Evolutionary conservation across 2,113 vertebrate species (phyloP).

Genomic region (Spilogale gracilis): DNA sequence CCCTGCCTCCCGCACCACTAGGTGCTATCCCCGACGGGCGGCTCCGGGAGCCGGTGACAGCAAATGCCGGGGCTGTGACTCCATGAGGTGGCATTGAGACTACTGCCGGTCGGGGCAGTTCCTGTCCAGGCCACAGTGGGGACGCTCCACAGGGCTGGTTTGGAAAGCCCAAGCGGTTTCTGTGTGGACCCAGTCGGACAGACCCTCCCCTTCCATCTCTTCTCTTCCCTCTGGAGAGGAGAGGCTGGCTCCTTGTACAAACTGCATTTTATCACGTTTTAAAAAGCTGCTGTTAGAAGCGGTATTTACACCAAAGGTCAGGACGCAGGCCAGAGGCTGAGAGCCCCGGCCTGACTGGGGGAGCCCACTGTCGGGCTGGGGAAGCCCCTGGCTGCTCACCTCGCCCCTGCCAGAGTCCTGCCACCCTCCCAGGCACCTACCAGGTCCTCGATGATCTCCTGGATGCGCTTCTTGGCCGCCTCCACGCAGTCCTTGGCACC

Average conservation of each 20-base stretch:
- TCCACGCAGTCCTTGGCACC: constrained; percentile 99
- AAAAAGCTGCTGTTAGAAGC: neutral
- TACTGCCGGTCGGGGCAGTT: accelerated
- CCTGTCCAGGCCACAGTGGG: too few relatives aligned
- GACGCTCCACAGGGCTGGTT: neutral
- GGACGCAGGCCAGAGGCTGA: neutral
- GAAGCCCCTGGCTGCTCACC: neutral
- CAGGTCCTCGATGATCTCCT: constrained; percentile 97
- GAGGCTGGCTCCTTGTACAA: accelerated
- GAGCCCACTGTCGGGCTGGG: too few relatives aligned
- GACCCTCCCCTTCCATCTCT: too few relatives aligned
- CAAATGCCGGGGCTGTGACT: neutral
- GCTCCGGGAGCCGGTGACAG: accelerated
- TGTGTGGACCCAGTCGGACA: accelerated
- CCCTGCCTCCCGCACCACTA: accelerated
- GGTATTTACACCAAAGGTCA: accelerated
- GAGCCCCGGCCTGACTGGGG: neutral
- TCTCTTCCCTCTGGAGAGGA: neutral
- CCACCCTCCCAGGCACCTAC: constrained; percentile 79
- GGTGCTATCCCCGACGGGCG: neutral
- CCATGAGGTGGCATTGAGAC: neutral
- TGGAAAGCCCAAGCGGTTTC: neutral
- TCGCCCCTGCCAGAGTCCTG: neutral
- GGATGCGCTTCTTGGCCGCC: constrained; percentile 97
- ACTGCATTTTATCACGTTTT: accelerated